Evolutionary conservation across 2,113 vertebrate genomes (phyloP).

Genomic region (Campylomormyrus tamandua): DNA sequence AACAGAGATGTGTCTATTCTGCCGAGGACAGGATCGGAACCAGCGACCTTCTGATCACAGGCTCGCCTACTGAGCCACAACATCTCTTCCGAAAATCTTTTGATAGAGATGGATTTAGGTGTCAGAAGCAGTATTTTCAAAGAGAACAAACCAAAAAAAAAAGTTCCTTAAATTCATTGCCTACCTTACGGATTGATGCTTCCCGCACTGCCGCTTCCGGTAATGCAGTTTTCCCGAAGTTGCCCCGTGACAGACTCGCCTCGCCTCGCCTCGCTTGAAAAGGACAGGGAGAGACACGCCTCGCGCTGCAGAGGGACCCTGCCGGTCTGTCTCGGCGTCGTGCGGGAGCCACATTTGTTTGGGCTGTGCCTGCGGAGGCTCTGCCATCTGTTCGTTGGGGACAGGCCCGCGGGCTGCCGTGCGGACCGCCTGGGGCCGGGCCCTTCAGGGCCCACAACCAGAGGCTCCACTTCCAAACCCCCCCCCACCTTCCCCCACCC

Average conservation of each 20-base stretch:
- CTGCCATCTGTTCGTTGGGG: slow-evolving; percentile 49
- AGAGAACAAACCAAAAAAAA: neutral
- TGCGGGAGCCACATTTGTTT: slow-evolving; percentile 37
- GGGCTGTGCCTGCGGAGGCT: slow-evolving; percentile 41
- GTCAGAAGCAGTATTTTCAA: neutral
- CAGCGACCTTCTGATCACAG: neutral
- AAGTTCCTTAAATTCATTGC: neutral
- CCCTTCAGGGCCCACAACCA: slow-evolving; percentile 21
- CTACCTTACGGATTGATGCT: neutral
- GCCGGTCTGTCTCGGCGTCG: slow-evolving; percentile 10
- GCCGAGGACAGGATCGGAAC: neutral
- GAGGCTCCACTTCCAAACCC: neutral
- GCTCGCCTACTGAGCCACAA: neutral
- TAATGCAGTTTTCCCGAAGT: neutral
- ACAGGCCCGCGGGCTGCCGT: slow-evolving; percentile 38
- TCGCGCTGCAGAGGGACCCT: neutral
- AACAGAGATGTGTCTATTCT: neutral
- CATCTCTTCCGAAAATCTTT: neutral
- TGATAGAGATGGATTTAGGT: neutral
- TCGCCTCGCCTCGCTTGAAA: neutral
- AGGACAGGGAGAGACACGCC: neutral
- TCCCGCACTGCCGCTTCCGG: neutral
- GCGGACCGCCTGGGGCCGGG: slow-evolving; percentile 24
- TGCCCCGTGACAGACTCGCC: neutral
- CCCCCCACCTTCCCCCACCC: neutral